These are phyloP conservation scores for Gymnothorax reevesii DNA, from an alignment of 2,797 vertebrate species.

Conservation along the genomic window DNA sequence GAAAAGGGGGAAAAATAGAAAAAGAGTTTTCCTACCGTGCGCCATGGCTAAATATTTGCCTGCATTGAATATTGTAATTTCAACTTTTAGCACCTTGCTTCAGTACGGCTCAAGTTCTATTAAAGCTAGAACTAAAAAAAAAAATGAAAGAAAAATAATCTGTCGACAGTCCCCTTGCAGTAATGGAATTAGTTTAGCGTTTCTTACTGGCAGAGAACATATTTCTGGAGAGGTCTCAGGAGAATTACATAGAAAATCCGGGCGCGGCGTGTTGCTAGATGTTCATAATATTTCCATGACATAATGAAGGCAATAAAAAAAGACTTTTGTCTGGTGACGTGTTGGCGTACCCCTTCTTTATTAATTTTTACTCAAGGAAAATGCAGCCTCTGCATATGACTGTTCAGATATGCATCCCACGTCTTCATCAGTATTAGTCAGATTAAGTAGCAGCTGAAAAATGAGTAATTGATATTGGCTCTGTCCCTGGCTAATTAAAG, in stretches of 20 bases:
- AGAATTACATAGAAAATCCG: not conserved
- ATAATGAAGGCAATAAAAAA: not conserved
- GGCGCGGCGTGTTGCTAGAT: not conserved
- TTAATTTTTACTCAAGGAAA: not conserved
- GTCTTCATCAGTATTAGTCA: constrained; percentile 14
- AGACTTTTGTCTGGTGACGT: not conserved
- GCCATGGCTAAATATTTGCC: not conserved
- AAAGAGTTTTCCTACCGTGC: not conserved
- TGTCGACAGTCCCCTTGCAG: not conserved
- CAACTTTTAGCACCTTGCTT: not conserved
- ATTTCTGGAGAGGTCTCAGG: not conserved
- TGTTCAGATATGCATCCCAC: not conserved
- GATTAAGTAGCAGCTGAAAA: constrained; percentile 28
- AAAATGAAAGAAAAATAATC: not conserved
- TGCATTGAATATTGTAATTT: not conserved
- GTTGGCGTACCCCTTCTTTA: not conserved
- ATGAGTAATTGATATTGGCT: constrained; percentile 39
- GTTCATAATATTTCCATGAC: not conserved
- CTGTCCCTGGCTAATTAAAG: constrained; percentile 43
- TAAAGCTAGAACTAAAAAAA: not conserved
- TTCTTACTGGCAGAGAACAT: too few species aligned
- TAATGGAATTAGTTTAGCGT: not conserved
- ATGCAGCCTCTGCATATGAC: not conserved
- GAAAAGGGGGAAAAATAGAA: not conserved
- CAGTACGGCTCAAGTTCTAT: not conserved